Evolutionary conservation across 2,113 vertebrate species (phyloP), one percentile per base, ranked within the genome.

Genomic region (Cyphomyrus plagiostoma): DNA sequence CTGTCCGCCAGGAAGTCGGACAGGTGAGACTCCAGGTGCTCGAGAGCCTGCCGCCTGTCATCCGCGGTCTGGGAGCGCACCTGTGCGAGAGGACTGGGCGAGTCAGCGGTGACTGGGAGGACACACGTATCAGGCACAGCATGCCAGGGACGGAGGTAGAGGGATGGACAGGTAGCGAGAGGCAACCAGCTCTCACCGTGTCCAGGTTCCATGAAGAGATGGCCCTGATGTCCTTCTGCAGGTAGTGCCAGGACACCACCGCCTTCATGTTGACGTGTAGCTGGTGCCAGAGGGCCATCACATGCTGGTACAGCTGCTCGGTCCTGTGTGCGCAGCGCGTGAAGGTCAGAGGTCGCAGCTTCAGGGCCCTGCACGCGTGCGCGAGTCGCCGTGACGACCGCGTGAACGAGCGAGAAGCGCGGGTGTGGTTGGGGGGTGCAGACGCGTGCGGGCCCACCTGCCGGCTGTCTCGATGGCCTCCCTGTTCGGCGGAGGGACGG

Each of bases 221-320:
- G 26, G 96, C 92, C 62, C 96, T 91, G 66, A 98, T 94, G 93
- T 99, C 98, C 93, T 98, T 99, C 56, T 95, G 94, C 92, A 99
- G 94, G 92, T 99, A 99, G 90, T 99, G 96, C 97, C 98, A 99
- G 86, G 98, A 98, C 62, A 99, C 97, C 88, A 99, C 96, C 82
- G 97, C 97, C 95, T 99, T 99, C 52, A 97, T 99, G 93, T 99
- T 99, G 86, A 99, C 88, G 23, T 99, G 98, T 2, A 98, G 96
- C 93, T 99, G 97, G 92, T 99, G 98, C 98, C 98, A 99, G 52
- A 99, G 95, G 48, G 98, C 94, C 98, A 99, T 99, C 90, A 98
- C 98, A 66, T 98, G 98, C 97, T 99, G 98, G 92, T 99, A 99
- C 92, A 98, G 90, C 93, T 99, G 98, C 86, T 99, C 98, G 21